These are phyloP conservation scores for Drosophila quadrilineata DNA, from an alignment of 1,140 invertebrate species.

Conservation along the genomic window DNA sequence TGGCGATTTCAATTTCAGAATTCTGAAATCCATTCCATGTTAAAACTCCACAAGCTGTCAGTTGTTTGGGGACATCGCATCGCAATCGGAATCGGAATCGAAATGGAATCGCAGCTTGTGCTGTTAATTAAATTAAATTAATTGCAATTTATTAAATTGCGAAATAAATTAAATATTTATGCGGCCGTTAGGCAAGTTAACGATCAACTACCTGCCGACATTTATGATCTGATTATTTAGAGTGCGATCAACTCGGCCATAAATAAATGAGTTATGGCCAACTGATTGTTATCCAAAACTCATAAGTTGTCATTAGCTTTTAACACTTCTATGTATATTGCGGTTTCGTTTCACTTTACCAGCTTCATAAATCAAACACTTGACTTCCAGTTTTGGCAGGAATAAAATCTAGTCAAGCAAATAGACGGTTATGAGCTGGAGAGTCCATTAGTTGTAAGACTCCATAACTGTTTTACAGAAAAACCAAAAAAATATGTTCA, in stretches of 20 bases:
- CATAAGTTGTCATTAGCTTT: conserved; percentile 29
- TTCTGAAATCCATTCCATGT: no score
- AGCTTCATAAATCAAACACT: not conserved
- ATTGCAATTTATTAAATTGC: conserved; percentile 56
- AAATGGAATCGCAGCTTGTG: no score
- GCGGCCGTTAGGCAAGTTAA: conserved; percentile 3
- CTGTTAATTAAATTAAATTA: conserved; percentile 70
- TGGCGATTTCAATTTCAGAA: conserved; percentile 22
- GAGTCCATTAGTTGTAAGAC: conserved; percentile 7
- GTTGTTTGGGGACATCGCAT: no score
- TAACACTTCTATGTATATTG: no score
- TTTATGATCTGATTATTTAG: conserved; percentile 19
- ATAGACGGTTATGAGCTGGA: no score
- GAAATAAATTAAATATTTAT: conserved; percentile 26
- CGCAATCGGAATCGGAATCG: no score
- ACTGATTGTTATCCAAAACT: conserved; percentile 18
- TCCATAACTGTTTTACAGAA: no score
- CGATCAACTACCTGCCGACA: conserved; percentile 8
- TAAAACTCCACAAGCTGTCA: no score
- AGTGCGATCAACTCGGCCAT: conserved; percentile 3
- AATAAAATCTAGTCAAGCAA: no score
- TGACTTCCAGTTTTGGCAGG: not conserved
- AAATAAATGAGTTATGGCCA: conserved; percentile 31
- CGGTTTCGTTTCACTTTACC: conserved; percentile 18
- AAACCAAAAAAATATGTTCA: no score